A percentile compares a stretch with the other conserved stretches of the same genome.
phyloP scores from a whole-genome alignment of 2,113 vertebrate species.

The Cololabis saira region DNA sequence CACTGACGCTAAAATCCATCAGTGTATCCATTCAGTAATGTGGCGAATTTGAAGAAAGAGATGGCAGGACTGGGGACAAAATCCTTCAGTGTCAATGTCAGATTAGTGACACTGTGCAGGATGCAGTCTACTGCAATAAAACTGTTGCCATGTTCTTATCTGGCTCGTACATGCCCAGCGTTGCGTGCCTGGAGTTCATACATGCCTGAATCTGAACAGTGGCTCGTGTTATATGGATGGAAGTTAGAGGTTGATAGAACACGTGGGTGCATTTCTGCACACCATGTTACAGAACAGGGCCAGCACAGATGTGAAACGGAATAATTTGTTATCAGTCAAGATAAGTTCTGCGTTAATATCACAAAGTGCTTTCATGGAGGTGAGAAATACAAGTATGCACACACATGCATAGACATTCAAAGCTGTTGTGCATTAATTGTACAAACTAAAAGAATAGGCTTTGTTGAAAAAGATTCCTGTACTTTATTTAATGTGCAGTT shows the following conservation, averaged over 20 bases:
- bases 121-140: no score
- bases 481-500: conserved; percentile 45
- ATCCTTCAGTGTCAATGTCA: no score
- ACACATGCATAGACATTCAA: neutral
- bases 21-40: no score
- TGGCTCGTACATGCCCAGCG: no score
- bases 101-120: no score
- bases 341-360: neutral
- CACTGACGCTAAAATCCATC: no score
- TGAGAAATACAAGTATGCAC: neutral
- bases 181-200: no score
- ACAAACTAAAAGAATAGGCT: conserved; percentile 11
- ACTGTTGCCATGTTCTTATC: no score
- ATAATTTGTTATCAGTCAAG: neutral
- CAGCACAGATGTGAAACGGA: neutral
- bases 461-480: conserved; percentile 15
- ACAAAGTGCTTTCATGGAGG: neutral
- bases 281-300: neutral
- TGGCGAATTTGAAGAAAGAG: no score
- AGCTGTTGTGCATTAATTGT: neutral
- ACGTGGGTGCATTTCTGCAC: neutral
- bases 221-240: no score
- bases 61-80: no score
- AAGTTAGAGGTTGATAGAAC: neutral
- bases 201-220: no score